These are phyloP conservation scores for Callinectes sapidus DNA, from an alignment of 2,888 invertebrate genomes.

Conservation along the genomic window DNA sequence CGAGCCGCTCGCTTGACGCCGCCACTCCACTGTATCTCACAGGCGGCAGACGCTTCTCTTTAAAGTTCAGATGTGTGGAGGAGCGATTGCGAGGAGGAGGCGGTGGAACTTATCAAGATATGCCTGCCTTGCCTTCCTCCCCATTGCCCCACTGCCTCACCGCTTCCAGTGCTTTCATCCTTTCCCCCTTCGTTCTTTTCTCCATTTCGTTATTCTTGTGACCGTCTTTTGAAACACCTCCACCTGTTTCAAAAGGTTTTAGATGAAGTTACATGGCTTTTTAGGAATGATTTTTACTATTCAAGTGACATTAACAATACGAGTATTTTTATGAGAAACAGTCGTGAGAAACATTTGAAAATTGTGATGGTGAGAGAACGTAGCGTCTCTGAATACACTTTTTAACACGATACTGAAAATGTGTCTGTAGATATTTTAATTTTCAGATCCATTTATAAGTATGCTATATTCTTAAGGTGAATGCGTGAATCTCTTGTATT, in stretches of 20 bases:
- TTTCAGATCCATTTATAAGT: neutral
- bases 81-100: neutral
- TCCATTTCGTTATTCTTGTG: neutral
- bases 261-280: too few species aligned
- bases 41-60: conserved; percentile 10
- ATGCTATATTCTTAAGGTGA: neutral
- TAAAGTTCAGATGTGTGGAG: conserved; percentile 19
- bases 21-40: neutral
- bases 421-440: neutral
- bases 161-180: neutral
- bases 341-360: too few species aligned
- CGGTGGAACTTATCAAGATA: neutral
- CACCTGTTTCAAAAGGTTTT: too few species aligned
- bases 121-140: neutral
- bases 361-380: too few species aligned
- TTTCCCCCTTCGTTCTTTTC: neutral
- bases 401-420: neutral
- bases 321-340: too few species aligned
- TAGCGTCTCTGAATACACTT: too few species aligned
- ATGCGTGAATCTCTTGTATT: neutral
- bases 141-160: neutral
- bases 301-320: too few species aligned
- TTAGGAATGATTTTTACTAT: too few species aligned
- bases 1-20: neutral
- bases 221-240: too few species aligned